phyloP scores from a whole-genome alignment of 2,113 vertebrate species.

The Caretta caretta region DNA sequence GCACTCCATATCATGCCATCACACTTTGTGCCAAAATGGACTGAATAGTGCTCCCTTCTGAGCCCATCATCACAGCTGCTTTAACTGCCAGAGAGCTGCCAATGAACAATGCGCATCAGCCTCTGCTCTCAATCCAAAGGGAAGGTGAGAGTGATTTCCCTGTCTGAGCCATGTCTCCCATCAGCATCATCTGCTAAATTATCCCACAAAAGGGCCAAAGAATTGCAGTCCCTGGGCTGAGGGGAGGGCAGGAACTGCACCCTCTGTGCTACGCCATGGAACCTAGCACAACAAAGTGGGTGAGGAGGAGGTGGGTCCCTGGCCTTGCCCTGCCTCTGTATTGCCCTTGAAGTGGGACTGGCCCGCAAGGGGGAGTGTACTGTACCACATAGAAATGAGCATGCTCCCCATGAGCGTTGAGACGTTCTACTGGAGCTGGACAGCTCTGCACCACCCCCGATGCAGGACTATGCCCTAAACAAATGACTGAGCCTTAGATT shows the following conservation, averaged over 20 bases:
- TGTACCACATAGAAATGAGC: background rate
- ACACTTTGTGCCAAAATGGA: slow-evolving; percentile 45
- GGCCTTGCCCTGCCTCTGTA: background rate
- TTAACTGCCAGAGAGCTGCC: slow-evolving; percentile 15
- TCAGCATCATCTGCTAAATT: background rate
- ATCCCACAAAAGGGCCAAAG: background rate
- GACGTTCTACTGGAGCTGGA: background rate
- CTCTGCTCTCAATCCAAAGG: background rate
- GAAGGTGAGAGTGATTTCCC: background rate
- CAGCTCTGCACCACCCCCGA: background rate
- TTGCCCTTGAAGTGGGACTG: background rate
- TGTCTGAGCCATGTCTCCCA: background rate
- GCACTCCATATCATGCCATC: background rate
- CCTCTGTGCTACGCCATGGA: background rate
- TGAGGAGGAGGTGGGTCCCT: background rate
- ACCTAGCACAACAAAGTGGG: background rate
- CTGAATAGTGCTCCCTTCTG: slow-evolving; percentile 33
- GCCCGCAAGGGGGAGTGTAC: background rate
- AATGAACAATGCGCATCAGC: slow-evolving; percentile 23
- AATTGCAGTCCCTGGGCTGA: background rate
- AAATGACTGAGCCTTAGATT: background rate
- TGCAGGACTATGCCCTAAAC: background rate
- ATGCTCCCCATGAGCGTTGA: background rate
- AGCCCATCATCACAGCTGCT: slow-evolving; percentile 46
- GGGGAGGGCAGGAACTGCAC: background rate